phyloP scores from a whole-genome alignment of 2,888 invertebrate genomes.

The Caradrina clavipalpis region DNA sequence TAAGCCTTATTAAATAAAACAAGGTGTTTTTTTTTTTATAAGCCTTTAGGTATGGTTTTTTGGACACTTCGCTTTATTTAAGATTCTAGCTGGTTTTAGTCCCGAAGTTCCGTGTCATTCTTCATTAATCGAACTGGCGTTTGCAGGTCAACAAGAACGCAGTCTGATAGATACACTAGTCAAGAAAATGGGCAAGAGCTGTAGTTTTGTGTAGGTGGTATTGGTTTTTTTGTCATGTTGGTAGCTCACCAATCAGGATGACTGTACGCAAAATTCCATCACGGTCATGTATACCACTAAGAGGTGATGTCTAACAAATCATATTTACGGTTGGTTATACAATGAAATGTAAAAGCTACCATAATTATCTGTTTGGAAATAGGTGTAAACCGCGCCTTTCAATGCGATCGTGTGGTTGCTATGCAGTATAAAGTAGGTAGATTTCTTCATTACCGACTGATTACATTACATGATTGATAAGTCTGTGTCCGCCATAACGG shows the following conservation, averaged over 20 bases:
- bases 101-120: background rate
- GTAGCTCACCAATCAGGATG: background rate
- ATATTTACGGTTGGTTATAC: background rate
- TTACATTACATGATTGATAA: slow-evolving; percentile 32
- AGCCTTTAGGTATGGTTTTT: background rate
- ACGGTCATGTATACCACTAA: background rate
- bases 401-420: slow-evolving; percentile 24
- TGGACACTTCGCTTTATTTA: background rate
- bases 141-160: background rate
- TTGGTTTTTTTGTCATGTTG: background rate
- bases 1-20: too few relatives aligned
- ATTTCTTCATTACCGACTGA: slow-evolving; percentile 29
- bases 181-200: background rate
- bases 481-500: slow-evolving; percentile 2
- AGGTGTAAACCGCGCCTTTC: slow-evolving; percentile 14
- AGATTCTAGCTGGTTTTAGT: background rate
- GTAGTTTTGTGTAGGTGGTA: background rate
- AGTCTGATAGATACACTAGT: background rate
- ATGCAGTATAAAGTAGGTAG: slow-evolving; percentile 11
- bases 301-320: background rate
- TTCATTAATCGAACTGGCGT: background rate
- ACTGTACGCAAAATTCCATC: background rate
- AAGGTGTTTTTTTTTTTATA: background rate
- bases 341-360: slow-evolving; percentile 9
- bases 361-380: background rate